phyloP scores from a whole-genome alignment of 2,113 vertebrate species.

The Aegithalos caudatus region DNA sequence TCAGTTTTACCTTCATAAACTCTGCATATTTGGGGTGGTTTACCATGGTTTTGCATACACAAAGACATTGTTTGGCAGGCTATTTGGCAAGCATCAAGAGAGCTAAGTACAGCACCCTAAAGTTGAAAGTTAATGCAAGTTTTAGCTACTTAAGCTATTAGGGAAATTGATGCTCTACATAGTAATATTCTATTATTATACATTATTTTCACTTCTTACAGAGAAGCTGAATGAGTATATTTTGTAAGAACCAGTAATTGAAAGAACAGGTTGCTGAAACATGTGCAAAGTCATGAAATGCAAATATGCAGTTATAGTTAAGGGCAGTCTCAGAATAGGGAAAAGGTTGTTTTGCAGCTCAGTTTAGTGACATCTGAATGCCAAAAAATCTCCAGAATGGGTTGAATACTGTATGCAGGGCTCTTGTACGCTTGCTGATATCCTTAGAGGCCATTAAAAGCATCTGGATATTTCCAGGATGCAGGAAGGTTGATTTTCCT shows the following conservation, averaged over 20 bases:
- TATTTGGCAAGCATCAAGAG: neutral
- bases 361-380: neutral
- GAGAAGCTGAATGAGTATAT: neutral
- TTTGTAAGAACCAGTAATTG: neutral
- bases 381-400: neutral
- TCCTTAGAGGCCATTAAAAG: neutral
- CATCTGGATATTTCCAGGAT: neutral
- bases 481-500: neutral
- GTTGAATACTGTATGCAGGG: neutral
- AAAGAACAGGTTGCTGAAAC: neutral
- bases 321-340: neutral
- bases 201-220: neutral
- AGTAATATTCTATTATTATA: neutral
- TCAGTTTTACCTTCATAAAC: neutral
- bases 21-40: neutral
- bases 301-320: neutral
- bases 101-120: neutral
- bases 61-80: neutral
- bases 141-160: neutral
- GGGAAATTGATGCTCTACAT: neutral
- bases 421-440: no score
- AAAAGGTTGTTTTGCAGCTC: neutral
- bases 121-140: neutral
- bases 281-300: neutral
- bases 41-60: neutral